phyloP scores from a whole-genome alignment of 2,888 invertebrate genomes.

The Cephus spinipes region DNA sequence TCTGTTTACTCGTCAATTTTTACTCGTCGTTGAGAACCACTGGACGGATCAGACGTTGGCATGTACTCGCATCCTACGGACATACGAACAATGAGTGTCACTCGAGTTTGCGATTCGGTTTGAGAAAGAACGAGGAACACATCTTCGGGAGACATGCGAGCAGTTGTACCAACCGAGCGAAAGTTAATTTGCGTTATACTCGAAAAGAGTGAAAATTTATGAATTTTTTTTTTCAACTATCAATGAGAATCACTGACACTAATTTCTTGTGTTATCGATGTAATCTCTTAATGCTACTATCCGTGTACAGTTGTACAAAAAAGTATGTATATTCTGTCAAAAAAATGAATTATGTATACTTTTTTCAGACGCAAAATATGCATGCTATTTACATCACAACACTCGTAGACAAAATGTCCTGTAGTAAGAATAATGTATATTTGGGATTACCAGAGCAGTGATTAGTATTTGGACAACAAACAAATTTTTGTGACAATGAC shows the following conservation, averaged over 20 bases:
- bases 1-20: not conserved
- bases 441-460: not conserved
- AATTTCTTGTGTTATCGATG: not conserved
- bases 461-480: too few species aligned
- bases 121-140: constrained; percentile 25
- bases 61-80: constrained; percentile 24
- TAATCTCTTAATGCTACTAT: not conserved
- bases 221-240: not conserved
- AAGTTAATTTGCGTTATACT: constrained; percentile 12
- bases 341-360: not conserved
- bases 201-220: constrained; percentile 8
- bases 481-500: too few species aligned
- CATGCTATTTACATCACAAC: not conserved
- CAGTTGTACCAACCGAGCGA: constrained; percentile 12
- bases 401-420: not conserved
- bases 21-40: constrained; percentile 13
- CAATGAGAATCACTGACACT: constrained; percentile 6
- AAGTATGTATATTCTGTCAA: not conserved
- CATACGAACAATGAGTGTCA: constrained; percentile 34
- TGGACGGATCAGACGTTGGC: constrained; percentile 24
- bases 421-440: not conserved
- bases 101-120: constrained; percentile 15
- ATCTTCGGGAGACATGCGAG: constrained; percentile 20
- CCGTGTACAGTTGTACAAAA: not conserved
- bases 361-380: not conserved